Evolutionary conservation across 2,113 vertebrate genomes (phyloP), one percentile per base, ranked within the genome.

Genomic region (Ia io): DNA sequence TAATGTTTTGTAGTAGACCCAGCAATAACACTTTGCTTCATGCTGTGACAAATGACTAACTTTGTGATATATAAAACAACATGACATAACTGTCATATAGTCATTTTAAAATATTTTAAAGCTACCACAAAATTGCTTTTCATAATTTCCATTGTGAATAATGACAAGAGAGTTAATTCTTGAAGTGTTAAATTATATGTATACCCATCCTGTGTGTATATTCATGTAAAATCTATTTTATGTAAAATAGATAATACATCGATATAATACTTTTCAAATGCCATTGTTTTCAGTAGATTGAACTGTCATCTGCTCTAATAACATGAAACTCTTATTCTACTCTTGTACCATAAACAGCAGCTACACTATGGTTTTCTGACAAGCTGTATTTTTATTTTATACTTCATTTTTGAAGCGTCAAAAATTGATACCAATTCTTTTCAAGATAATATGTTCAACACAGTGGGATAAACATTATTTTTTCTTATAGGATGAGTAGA

Each of bases 181-280:
- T 97, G 90, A 90, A 97, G 84, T 97, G 63, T 94, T 94, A 96
- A 97, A 94, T 96, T 92, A 83, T 88, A 92, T 87, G 63, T 94
- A 59, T 79, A 59, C n/a, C 16, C 78, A 93, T 77, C 69, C 82
- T 94, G 61, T 78, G 59, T 89, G 10, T 84, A 88, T 88, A 92
- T 93, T 85, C 25, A 28, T 73, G 59, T 88, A 94, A 77, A 88
- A 92, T 79, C 88, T 79, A 74, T 92, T 96, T 94, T 86, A 93
- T 95, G 67, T 80, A 84, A 97, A 97, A 92, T 47, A 96, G 94
- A 93, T 91, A 97, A 83, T 70, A 87, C 63, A 83, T 9, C 84
- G 42, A 59, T 87, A 44, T 93, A 91, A 91, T 83, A 83, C 47
- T 83, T 96, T 87, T 53, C 78, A 76, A 88, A 92, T 86, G 42